Evolutionary conservation across 2,888 invertebrate species (phyloP), one percentile per base, ranked within the genome.

Genomic region (Calliphora vomitoria): DNA sequence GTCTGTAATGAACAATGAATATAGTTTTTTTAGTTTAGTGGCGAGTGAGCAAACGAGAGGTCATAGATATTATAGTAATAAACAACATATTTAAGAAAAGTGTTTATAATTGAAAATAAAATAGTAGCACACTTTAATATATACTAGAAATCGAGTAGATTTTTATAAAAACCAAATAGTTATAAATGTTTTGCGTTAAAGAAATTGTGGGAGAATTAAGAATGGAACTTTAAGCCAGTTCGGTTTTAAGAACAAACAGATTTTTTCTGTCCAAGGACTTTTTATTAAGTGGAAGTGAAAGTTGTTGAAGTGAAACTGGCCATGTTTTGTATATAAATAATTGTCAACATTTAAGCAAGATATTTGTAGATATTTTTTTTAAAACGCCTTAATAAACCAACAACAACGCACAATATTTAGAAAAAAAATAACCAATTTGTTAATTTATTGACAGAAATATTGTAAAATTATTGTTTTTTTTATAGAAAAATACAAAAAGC

Each of bases 1-100:
- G 80, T 75, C 85, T 85, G 80, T 55, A 76, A 76, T 62, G 20
- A 41, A 69, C 35, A 55, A 44, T 53, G 15, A 72, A 6, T 11
- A 53, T 10, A 35, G 4, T 55, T 72, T 53, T 53, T 68, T 86
- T 75, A 90, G 90, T 90, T 85, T 88, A 76, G 82, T 58, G 35
- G 80, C 75, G 72, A 89, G 82, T 87, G 88, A 89, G 86, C 82
- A 78, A 85, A 68, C 18, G 41, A 87, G 82, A 80, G 87, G 89
- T 82, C 82, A 85, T 88, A 53, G 44, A 55, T 66, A 66, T 20
- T 41, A 44, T 18, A 76, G 18, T 25, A n/a, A 47, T 35, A 38
- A 60, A 53, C 60, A 25, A 53, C 15, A 50, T 6, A n/a, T n/a
- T 69, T 72, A n/a, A 53, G n/a, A 44, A 75, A 53, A 68, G 20